These are phyloP conservation scores for Podabrus alpinus DNA, from an alignment of 2,888 invertebrate genomes.

Conservation along the genomic window DNA sequence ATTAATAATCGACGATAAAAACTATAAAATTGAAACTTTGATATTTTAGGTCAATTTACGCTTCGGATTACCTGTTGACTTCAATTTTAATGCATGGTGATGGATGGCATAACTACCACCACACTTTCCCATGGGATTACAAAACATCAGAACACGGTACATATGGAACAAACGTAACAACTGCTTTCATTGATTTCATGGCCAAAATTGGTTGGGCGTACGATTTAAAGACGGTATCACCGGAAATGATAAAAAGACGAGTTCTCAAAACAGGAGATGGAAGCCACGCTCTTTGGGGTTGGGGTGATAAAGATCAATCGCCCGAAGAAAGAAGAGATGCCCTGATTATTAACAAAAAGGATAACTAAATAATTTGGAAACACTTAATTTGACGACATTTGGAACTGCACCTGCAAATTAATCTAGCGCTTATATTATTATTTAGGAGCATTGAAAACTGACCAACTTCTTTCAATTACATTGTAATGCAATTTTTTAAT, in stretches of 20 bases:
- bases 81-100: slow-evolving; percentile 75
- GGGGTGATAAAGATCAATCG: slow-evolving; percentile 68
- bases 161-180: slow-evolving; percentile 67
- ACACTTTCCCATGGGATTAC: slow-evolving; percentile 94
- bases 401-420: neutral
- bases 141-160: slow-evolving; percentile 81
- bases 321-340: slow-evolving; percentile 21
- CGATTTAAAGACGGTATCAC: slow-evolving; percentile 70
- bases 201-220: slow-evolving; percentile 75
- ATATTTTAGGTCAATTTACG: slow-evolving; percentile 70
- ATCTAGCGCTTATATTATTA: neutral
- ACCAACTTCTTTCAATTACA: neutral
- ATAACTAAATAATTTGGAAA: neutral
- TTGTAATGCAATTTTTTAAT: neutral
- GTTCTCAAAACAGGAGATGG: slow-evolving; percentile 78
- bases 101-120: slow-evolving; percentile 90
- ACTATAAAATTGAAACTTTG: neutral
- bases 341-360: neutral
- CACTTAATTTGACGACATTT: neutral
- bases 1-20: neutral
- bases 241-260: slow-evolving; percentile 70
- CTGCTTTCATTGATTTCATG: slow-evolving; percentile 70
- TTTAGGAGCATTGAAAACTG: neutral
- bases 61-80: slow-evolving; percentile 76
- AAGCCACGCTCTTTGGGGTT: slow-evolving; percentile 64